These are phyloP conservation scores for Drosophila ercepeae DNA, from an alignment of 1,140 invertebrate species.

Conservation along the genomic window DNA sequence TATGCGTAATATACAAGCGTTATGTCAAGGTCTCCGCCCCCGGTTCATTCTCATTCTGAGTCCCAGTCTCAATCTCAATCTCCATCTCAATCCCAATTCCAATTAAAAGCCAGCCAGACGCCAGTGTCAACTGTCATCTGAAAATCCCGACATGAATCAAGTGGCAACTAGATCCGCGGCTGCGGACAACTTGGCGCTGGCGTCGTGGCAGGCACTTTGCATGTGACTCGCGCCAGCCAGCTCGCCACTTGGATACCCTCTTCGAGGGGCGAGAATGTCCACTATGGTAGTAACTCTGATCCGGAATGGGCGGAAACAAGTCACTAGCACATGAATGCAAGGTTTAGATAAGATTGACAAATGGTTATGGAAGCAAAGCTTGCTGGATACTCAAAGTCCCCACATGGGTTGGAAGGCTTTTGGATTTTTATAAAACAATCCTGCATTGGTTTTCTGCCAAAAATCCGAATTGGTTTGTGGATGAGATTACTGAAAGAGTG, in stretches of 20 bases:
- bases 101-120: slow-evolving; percentile 44
- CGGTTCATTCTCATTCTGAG: slow-evolving; percentile 1
- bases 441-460: not conserved
- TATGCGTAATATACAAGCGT: slow-evolving; percentile 58
- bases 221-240: slow-evolving; percentile 28
- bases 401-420: no score
- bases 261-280: not conserved
- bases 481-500: not conserved
- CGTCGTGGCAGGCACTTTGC: slow-evolving; percentile 51
- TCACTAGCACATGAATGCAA: slow-evolving; percentile 21
- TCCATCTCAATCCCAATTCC: slow-evolving; percentile 13
- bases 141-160: slow-evolving; percentile 45
- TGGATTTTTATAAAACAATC: no score
- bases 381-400: slow-evolving; percentile 10
- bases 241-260: slow-evolving; percentile 1
- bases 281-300: not conserved
- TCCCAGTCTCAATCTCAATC: slow-evolving; percentile 20
- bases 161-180: slow-evolving; percentile 8
- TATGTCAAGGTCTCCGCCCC: slow-evolving; percentile 40
- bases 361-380: slow-evolving; percentile 11
- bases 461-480: not conserved
- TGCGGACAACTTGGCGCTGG: slow-evolving; percentile 34
- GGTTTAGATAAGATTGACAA: slow-evolving; percentile 32
- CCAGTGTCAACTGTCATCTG: slow-evolving; percentile 32
- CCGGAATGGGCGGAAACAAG: slow-evolving; percentile 8